phyloP scores from a whole-genome alignment of 1,140 invertebrate genomes.

The Brachionus koreanus region DNA sequence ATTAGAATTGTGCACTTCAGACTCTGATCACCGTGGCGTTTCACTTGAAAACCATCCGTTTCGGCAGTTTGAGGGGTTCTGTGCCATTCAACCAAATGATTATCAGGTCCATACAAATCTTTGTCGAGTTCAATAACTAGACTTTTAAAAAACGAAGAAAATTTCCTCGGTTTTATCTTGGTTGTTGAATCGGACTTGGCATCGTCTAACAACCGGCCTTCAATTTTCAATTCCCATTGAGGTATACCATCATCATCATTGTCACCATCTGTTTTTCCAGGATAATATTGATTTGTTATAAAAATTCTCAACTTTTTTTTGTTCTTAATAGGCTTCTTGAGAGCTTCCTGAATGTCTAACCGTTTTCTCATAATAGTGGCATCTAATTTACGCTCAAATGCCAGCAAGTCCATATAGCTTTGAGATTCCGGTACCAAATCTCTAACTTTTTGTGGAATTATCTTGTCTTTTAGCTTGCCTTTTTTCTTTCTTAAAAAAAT shows the following conservation, averaged over 20 bases:
- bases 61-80: slow-evolving; percentile 94
- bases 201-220: slow-evolving; percentile 91
- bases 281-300: slow-evolving; percentile 97
- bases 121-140: slow-evolving; percentile 98
- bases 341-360: slow-evolving; percentile 94
- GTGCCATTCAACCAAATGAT: slow-evolving; percentile 90
- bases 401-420: slow-evolving; percentile 95
- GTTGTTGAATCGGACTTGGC: slow-evolving; percentile 69
- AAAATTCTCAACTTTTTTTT: slow-evolving; percentile 91
- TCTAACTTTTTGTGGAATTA: slow-evolving; percentile 65
- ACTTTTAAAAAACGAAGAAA: slow-evolving; percentile 99
- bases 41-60: slow-evolving; percentile 99
- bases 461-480: slow-evolving; percentile 26
- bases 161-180: slow-evolving; percentile 69
- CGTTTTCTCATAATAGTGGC: slow-evolving; percentile 96
- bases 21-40: slow-evolving; percentile 95
- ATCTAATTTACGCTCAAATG: slow-evolving; percentile 95
- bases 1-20: slow-evolving; percentile 95
- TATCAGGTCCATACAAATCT: slow-evolving; percentile 97
- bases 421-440: slow-evolving; percentile 97
- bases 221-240: slow-evolving; percentile 93
- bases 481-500: slow-evolving; percentile 35
- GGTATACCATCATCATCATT: slow-evolving; percentile 72
- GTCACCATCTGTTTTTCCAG: slow-evolving; percentile 54
- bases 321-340: slow-evolving; percentile 97